A percentile compares a stretch with the other conserved stretches of the same genome.
Evolutionary conservation across 2,888 invertebrate species (phyloP).

Genomic region (Agonopterix alstromeriana): DNA sequence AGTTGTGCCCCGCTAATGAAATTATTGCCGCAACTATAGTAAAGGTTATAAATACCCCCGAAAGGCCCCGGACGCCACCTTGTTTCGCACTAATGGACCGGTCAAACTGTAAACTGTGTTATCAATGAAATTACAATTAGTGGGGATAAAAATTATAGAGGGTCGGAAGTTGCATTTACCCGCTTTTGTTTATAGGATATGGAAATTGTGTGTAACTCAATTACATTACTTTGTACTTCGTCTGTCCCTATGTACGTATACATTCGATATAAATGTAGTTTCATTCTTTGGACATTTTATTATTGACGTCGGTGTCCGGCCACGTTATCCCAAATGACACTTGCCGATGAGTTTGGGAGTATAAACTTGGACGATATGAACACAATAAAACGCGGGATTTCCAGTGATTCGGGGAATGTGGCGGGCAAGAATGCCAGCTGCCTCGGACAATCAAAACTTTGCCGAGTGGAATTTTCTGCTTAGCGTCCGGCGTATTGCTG

Average conservation of each 20-base stretch:
- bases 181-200: constrained; percentile 42
- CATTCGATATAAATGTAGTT: neutral
- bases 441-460: constrained; percentile 76
- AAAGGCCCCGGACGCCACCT: constrained; percentile 70
- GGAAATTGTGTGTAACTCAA: constrained; percentile 22
- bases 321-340: constrained; percentile 38
- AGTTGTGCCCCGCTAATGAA: constrained; percentile 76
- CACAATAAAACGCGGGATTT: constrained; percentile 64
- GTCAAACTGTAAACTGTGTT: constrained; percentile 77
- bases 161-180: constrained; percentile 59
- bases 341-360: constrained; percentile 47
- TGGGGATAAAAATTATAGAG: constrained; percentile 64
- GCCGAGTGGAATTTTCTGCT: constrained; percentile 70
- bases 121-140: constrained; percentile 78
- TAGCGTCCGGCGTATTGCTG: constrained; percentile 58
- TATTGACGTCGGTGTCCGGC: constrained; percentile 9
- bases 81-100: constrained; percentile 75
- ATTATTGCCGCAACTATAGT: constrained; percentile 77
- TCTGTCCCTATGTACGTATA: neutral
- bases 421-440: constrained; percentile 71
- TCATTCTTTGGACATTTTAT: constrained; percentile 1
- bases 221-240: too few relatives aligned
- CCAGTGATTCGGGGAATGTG: constrained; percentile 59
- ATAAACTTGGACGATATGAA: constrained; percentile 49
- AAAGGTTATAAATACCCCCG: constrained; percentile 73